Evolutionary conservation across 2,113 vertebrate genomes (phyloP).

Genomic region (Nothoprocta pentlandii): DNA sequence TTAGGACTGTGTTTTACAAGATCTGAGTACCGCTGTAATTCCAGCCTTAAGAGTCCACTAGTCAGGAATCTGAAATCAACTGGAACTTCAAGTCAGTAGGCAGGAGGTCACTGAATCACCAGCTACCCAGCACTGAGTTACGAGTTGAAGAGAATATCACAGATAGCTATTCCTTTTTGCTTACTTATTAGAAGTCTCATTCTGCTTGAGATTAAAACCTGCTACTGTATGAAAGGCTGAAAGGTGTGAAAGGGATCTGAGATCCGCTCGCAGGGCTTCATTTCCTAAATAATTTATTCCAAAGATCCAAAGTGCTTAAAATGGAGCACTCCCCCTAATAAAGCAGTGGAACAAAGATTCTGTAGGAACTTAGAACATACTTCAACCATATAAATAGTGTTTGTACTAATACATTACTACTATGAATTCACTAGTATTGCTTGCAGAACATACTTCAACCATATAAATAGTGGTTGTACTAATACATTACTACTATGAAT

Average conservation of each 20-base stretch:
- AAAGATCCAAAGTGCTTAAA: not conserved
- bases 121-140: not conserved
- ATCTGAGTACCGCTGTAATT: not conserved
- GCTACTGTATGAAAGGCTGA: not conserved
- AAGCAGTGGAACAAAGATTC: not conserved
- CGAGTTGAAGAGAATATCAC: not conserved
- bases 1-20: not conserved
- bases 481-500: too few species aligned
- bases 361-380: not conserved
- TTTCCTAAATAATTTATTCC: not conserved
- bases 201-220: not conserved
- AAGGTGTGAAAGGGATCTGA: not conserved
- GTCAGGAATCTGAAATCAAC: not conserved
- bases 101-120: not conserved
- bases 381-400: fast-evolving
- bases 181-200: not conserved
- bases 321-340: not conserved
- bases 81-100: not conserved
- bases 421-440: too few species aligned
- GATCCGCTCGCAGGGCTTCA: not conserved
- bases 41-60: not conserved
- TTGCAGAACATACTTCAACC: too few species aligned
- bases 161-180: not conserved
- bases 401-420: not conserved
- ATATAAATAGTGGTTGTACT: not conserved